These are phyloP conservation scores for Acyrthosiphon pisum DNA, from an alignment of 1,140 invertebrate genomes.

Conservation along the genomic window DNA sequence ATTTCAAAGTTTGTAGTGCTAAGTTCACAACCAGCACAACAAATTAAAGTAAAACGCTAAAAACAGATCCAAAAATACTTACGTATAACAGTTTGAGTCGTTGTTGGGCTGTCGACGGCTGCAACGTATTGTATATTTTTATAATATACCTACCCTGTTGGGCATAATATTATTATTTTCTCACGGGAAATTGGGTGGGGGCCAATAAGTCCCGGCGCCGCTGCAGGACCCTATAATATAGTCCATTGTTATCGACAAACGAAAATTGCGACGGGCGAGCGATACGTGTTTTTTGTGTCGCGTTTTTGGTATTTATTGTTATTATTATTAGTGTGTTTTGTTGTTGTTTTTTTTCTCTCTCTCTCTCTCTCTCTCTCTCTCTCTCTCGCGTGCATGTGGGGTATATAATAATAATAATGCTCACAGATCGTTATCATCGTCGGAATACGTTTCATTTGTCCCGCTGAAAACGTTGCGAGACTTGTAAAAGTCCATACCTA, in stretches of 20 bases:
- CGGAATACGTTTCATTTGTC: slow-evolving; percentile 10
- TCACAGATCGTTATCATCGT: slow-evolving; percentile 30
- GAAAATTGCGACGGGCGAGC: not conserved
- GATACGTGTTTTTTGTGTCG: not conserved
- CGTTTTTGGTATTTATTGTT: not conserved
- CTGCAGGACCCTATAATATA: not conserved
- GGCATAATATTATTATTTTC: not conserved
- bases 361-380: no score
- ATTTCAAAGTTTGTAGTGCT: no score
- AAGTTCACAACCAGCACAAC: no score
- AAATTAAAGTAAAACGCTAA: no score
- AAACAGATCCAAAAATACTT: no score
- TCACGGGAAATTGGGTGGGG: slow-evolving; percentile 31
- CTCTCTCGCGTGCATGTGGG: no score
- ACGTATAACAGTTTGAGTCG: no score
- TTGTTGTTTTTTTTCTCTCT: not conserved
- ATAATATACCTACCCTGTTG: no score
- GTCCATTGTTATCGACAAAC: slow-evolving; percentile 3
- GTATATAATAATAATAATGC: not conserved
- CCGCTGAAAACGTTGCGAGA: slow-evolving; percentile 16
- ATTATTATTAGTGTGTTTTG: not conserved
- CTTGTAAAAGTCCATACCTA: not conserved
- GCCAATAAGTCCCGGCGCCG: not conserved
- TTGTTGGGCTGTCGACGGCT: not conserved
- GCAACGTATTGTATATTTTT: not conserved